Conservation (phyloP, 2,888 invertebrate genomes). For the Siphlonurus alternatus region DNA sequence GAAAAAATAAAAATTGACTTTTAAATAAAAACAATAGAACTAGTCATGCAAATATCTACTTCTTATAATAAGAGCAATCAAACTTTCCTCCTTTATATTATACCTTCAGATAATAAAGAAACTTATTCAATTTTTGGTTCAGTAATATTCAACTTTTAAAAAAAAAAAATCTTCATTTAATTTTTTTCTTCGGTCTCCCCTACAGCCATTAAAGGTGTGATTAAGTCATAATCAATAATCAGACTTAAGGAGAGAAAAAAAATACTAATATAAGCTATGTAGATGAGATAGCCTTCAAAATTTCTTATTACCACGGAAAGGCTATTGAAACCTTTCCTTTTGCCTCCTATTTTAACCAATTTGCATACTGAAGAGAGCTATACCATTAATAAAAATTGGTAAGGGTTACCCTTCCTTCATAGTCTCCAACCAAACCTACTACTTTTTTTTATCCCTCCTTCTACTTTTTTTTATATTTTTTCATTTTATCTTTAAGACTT, state of each 20-base stretch:
- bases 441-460: not conserved
- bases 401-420: not conserved
- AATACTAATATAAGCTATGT: not conserved
- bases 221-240: slow-evolving; percentile 1
- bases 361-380: slow-evolving; percentile 1
- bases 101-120: not conserved
- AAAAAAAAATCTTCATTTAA: not conserved
- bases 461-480: not conserved
- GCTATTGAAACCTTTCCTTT: not conserved
- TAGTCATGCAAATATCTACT: not conserved
- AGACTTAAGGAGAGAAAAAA: not conserved
- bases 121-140: not conserved
- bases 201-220: not conserved
- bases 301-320: not conserved
- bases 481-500: not conserved
- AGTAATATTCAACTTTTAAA: not conserved
- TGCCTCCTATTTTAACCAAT: not conserved
- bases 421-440: too few species aligned
- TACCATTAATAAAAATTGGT: slow-evolving; percentile 2
- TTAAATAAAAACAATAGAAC: not conserved
- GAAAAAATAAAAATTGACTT: not conserved
- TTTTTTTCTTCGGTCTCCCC: not conserved
- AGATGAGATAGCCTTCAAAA: not conserved
- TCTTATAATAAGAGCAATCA: not conserved
- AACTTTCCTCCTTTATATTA: not conserved